phyloP scores from a whole-genome alignment of 2,888 invertebrate species.

The Amorpha juglandis region DNA sequence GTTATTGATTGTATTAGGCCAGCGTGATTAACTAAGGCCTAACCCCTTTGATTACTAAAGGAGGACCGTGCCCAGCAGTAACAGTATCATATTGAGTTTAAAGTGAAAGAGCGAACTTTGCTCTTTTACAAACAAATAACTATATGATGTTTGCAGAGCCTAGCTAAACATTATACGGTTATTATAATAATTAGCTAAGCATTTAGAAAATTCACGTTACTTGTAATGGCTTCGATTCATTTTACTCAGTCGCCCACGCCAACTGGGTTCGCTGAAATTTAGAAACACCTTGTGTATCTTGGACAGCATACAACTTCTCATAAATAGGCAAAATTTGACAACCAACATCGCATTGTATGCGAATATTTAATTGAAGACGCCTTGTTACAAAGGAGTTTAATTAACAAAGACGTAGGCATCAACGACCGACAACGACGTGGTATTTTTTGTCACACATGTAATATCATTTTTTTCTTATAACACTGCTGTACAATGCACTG shows the following conservation, averaged over 20 bases:
- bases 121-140: too few species aligned
- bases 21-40: too few species aligned
- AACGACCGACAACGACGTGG: not conserved
- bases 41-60: too few species aligned
- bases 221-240: too few species aligned
- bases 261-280: not conserved
- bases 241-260: not conserved
- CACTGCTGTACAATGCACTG: not conserved
- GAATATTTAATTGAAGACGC: not conserved
- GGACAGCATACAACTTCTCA: not conserved
- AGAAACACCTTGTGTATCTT: not conserved
- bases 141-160: too few species aligned
- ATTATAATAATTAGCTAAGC: too few species aligned
- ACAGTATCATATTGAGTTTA: too few species aligned
- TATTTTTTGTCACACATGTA: not conserved
- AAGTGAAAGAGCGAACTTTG: too few species aligned
- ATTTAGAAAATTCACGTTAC: too few species aligned
- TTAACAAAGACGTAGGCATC: not conserved
- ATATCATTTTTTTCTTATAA: not conserved
- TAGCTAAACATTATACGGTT: too few species aligned
- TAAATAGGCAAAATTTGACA: not conserved
- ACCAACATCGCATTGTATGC: not conserved
- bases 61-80: too few species aligned
- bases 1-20: too few species aligned
- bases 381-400: not conserved